Evolutionary conservation across 2,888 invertebrate genomes (phyloP), one percentile per base, ranked within the genome.

Genomic region (Prenolepis imparis): DNA sequence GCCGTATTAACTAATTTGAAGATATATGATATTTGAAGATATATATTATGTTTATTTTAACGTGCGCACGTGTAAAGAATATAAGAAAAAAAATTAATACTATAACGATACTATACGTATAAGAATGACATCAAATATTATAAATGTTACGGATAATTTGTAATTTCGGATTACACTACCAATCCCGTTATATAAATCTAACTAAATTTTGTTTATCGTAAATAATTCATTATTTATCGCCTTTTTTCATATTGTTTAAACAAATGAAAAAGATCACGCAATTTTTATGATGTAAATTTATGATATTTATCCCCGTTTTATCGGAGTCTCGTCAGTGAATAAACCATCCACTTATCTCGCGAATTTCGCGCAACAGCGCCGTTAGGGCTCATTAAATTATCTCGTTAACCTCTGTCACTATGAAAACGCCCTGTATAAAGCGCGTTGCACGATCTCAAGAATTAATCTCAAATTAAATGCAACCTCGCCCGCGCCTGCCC

Each of bases 301-400:
- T 32, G 1, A 8, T n/a, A 63, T 48, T 63, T 63, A 63, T 21
- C 18, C 15, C n/a, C 15, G 21, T 32, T 74, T 48, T 74, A 63
- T 39, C 41, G n/a, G 61, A 3, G 44, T 12, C 4, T 74, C 15
- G 24, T 11, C 28, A 32, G n/a, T 5, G n/a, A 55, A 18, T 52
- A 18, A 44, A 55, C 24, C 36, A 66, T 52, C 81, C 41, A 18
- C 12, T 28, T 59, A 82, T 66, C 72, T 72, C 41, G 8, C 66
- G n/a, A 21, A 18, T 66, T 39, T 39, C 59, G 18, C 44, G 32
- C 66, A 77, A 55, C 41, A 57, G 3, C 9, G 39, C 52, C 28
- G 57, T 70, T 68, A 70, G 39, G 32, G 5, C 48, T 73, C 57
- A 64, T 86, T 63, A 74, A 85, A 85, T 86, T 78, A 85, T 11